Evolutionary conservation across 1,140 invertebrate species (phyloP), one percentile per base, ranked within the genome.

Genomic region (Drosophila leontia): DNA sequence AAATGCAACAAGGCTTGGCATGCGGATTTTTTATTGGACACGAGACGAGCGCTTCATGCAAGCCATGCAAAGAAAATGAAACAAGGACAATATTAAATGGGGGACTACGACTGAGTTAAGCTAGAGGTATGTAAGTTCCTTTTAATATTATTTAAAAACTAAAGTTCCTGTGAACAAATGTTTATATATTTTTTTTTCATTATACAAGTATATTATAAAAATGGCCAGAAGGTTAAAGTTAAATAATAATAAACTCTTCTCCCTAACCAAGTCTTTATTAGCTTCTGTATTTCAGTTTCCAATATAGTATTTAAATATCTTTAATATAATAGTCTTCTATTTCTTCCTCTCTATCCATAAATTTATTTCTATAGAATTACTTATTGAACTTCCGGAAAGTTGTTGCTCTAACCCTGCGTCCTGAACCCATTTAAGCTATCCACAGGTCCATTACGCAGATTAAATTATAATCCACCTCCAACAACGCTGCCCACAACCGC

Each of bases 1-100:
- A 44, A 32, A 51, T 64, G 51, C 29, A 1, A 61, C 32, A 61
- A 53, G 35, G 12, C 48, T 64, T 29, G 47, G 32, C 75, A 83
- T 84, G 81, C 81, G 44, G 23, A 32, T 51, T 50, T 51, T 11
- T 32, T 42, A 2, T 19, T 34, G 59, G 84, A 86, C 83, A 83
- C 45, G 34, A 42, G 56, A 86, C 84, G 67, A 83, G 75, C 62
- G 76, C 55, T 51, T 62, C 48, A 70, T 68, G 84, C 83, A 80
- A 83, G 84, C 76, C 84, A 86, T 72, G 84, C 84, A 45, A 29
- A 41, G 34, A 34, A 56, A 44, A 86, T 80, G 83, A 77, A 42
- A 61, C 26, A 44, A 45, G 47, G 55, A 84, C 77, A 69, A 26
- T 47, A 45, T 53, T 26, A 37, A 37, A 64, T 75, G 80, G 63